phyloP scores from a whole-genome alignment of 2,113 vertebrate species.

The Dolichallabes microphthalmus region DNA sequence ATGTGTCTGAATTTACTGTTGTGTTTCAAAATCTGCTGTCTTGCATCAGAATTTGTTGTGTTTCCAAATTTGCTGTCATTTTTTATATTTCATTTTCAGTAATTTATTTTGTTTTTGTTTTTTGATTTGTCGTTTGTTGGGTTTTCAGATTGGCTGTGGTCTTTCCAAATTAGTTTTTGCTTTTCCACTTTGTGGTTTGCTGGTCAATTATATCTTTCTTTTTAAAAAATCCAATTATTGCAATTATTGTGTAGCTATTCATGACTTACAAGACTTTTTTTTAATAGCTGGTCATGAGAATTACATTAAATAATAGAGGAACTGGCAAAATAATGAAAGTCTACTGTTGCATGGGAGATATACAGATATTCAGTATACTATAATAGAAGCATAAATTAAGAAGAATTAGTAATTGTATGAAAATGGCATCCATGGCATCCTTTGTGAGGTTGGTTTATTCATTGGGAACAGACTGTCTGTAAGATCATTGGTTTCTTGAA shows the following conservation, averaged over 20 bases:
- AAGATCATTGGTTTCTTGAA: background rate
- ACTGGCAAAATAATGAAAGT: background rate
- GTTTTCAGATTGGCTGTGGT: background rate
- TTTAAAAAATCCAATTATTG: too few species aligned
- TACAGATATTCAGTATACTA: background rate
- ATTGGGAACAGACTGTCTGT: background rate
- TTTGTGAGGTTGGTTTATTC: background rate
- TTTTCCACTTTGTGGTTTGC: background rate
- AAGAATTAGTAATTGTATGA: background rate
- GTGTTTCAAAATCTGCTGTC: background rate
- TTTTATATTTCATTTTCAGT: too few species aligned
- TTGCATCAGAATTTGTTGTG: background rate
- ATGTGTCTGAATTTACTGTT: background rate
- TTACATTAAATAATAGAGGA: background rate
- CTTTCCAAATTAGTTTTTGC: background rate
- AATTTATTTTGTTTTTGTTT: too few species aligned
- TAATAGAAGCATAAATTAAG: background rate
- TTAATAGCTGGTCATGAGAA: background rate
- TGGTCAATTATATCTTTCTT: too few species aligned
- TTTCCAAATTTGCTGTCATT: background rate
- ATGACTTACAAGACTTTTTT: background rate
- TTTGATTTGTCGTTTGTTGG: too few species aligned
- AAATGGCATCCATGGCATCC: background rate
- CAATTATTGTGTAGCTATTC: background rate
- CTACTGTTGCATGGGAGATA: background rate